These are phyloP conservation scores for Acanthurus lineatus DNA, from an alignment of 2,797 vertebrate genomes.

Conservation along the genomic window DNA sequence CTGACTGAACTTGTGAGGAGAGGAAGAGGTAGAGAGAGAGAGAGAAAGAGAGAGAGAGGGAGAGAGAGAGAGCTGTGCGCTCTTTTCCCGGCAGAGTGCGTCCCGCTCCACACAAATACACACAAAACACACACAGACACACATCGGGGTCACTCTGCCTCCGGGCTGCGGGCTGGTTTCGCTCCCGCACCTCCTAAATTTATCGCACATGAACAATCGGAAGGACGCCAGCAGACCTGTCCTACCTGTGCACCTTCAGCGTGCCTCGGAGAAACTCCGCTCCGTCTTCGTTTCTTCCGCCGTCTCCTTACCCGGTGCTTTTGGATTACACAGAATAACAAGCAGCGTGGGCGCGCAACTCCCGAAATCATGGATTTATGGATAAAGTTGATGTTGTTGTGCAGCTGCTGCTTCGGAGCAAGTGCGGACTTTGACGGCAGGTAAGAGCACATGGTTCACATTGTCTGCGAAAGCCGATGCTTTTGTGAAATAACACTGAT, in stretches of 20 bases:
- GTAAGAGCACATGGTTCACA: conserved; percentile 80
- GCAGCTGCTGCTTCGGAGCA: conserved; percentile 84
- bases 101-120: conserved; percentile 53
- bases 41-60: neutral
- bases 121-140: conserved; percentile 30
- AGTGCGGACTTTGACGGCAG: conserved; percentile 92
- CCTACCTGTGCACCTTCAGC: conserved; percentile 41
- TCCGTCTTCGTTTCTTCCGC: conserved; percentile 26
- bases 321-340: conserved; percentile 63
- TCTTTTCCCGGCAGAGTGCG: conserved; percentile 74
- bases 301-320: conserved; percentile 9
- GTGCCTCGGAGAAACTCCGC: conserved; percentile 40
- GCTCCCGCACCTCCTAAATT: conserved; percentile 37
- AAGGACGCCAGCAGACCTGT: conserved; percentile 54
- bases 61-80: conserved; percentile 60
- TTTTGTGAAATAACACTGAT: conserved; percentile 8
- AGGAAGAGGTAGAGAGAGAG: no score
- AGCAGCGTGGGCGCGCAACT: conserved; percentile 41
- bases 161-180: conserved; percentile 52
- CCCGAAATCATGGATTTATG: conserved; percentile 83
- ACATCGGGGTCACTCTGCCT: conserved; percentile 51
- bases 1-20: conserved; percentile 60
- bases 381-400: conserved; percentile 84
- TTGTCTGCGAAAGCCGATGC: neutral
- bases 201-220: conserved; percentile 55